These are phyloP conservation scores for Cryptotis parvus DNA, from an alignment of 2,113 vertebrate genomes.

Conservation along the genomic window DNA sequence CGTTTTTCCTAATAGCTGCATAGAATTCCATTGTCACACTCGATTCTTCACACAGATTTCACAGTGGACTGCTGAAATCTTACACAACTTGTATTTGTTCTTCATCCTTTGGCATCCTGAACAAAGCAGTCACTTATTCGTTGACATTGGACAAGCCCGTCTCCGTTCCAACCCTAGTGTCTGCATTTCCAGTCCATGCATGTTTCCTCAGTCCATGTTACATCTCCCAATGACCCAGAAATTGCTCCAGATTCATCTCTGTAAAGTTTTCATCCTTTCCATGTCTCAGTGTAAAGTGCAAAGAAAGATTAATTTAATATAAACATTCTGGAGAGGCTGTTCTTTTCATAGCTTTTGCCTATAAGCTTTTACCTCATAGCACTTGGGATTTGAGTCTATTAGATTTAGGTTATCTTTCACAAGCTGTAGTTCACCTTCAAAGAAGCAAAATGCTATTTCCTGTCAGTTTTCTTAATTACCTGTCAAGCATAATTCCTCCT, in stretches of 20 bases:
- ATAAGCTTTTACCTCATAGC: no score
- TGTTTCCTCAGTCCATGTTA: not conserved
- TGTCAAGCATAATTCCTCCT: not conserved
- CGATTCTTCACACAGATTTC: not conserved
- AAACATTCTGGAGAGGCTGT: not conserved
- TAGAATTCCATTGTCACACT: no score
- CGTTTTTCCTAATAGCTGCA: no score
- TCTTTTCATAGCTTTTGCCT: not conserved
- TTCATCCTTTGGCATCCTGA: not conserved
- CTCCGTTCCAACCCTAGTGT: not conserved
- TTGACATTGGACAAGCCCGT: not conserved
- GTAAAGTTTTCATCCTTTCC: not conserved
- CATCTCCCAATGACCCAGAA: not conserved
- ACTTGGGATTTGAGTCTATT: constrained; percentile 56
- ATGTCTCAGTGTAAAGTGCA: not conserved
- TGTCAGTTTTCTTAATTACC: constrained; percentile 62
- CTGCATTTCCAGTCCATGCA: not conserved
- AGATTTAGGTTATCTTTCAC: constrained; percentile 57
- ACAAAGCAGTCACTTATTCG: not conserved
- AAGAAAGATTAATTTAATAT: constrained; percentile 41
- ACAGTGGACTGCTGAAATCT: not conserved
- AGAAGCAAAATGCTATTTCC: constrained; percentile 38
- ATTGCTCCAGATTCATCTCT: not conserved
- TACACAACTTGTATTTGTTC: not conserved
- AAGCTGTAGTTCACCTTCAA: constrained; percentile 51